Base-by-base conservation (phyloP, 2,888 invertebrate species). In the Helobdella robusta region DNA sequence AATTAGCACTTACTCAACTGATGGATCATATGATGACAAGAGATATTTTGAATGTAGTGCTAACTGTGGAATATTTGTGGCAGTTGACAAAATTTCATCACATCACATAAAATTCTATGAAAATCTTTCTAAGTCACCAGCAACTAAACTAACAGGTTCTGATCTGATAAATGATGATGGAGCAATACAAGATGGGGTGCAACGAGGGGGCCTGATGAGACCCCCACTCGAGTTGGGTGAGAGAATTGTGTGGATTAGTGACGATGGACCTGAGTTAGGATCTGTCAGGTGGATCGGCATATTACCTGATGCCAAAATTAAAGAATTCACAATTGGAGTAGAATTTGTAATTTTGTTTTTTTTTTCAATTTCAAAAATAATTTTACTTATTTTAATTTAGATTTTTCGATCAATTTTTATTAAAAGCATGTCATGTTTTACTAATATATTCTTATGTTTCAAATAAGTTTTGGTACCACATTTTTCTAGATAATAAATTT, bases 171-270 rank as follows among this genome's bases (percentile, higher is more conserved):
- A n/a, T 3, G 32, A 25, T 56, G 20, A n/a, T 20, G 56, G n/a
- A n/a, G 56, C 8, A 56, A n/a, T 28, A n/a, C 20, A 8, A 30
- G n/a, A n/a, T 8, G 5, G 32, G 6, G 28, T 32, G 32, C n/a
- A n/a, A n/a, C n/a, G 25, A 30, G 28, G n/a, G 25, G 28, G 25
- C 28, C 6, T 59, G 30, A 23, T 35, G 20, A 36, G 34, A n/a
- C 70, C 73, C 18, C 72, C 73, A 3, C 72, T 81, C 54, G 70
- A 73, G 56, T 73, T 81, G 18, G 81, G 81, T 2, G 82, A 83
- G 69, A 73, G 81, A 60, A 79, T 83, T n/a, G 79, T 82, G 4
- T 84, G 83, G 83, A 74, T 81, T 62, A 81, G 81, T 67, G 82
- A 81, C 71, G 73, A 76, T 40, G 79, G 81, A 11, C 81, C 82